Base-by-base conservation (phyloP, 2,888 invertebrate species). In the Crocallis elinguaria region DNA sequence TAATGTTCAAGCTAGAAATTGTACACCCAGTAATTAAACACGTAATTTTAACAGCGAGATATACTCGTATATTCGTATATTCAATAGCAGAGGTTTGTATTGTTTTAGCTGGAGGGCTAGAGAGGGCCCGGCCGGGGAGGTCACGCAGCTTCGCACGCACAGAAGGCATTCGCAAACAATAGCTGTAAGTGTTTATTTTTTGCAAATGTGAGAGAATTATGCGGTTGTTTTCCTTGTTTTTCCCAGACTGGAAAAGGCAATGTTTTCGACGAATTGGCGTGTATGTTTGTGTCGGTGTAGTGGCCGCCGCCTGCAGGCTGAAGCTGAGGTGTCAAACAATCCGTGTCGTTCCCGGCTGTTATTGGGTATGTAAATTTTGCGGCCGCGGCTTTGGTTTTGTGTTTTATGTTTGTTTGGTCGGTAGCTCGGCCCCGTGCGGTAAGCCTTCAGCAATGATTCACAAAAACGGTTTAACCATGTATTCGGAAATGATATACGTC, bases 301-400 rank as follows among this genome's bases (percentile, higher is more conserved):
- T 63, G 53, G 53, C 56, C 59, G 56, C 50, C 41, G 53, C 53
- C 53, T 33, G 48, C 38, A 25, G 43, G 30, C 35, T 16, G 17
- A 27, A 54, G 48, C 53, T 49, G 62, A 63, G 60, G 54, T 58
- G 62, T 60, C 44, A 60, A 60, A 63, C 60, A 58, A 56, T 49
- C 60, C 58, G 46, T 58, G 58, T 60, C 53, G 51, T 60, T 56
- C 53, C 43, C 53, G 62, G 30, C 49, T 60, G 55, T 49, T 57
- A 57, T 58, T 60, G 56, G 46, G 56, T 60, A 58, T 54, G 53
- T 54, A 54, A 54, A 49, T 54, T 49, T 38, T 25, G 43, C 48
- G 53, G 42, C 42, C 53, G 43, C 21, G 29, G 53, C 33, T 54
- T 54, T 54, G 53, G 41, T 48, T 46, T 53, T 48, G 38, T 43